A percentile compares a stretch with the other conserved stretches of the same genome.
Evolutionary conservation across 2,888 invertebrate genomes (phyloP).

Genomic region (Luffia ferchaultella): DNA sequence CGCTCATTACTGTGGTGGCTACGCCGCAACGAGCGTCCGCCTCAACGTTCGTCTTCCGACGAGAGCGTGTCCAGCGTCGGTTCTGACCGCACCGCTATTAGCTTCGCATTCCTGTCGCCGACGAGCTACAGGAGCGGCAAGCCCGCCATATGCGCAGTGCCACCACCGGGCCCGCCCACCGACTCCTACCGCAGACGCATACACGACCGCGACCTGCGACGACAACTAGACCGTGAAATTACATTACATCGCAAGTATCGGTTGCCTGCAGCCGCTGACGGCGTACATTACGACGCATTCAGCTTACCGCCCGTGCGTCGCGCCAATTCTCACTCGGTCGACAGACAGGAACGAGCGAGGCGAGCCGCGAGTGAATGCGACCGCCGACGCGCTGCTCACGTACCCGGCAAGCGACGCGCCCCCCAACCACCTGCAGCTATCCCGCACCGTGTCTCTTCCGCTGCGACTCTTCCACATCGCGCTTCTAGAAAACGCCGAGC

Average conservation of each 20-base stretch:
- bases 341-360: conserved; percentile 40
- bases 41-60: conserved; percentile 30
- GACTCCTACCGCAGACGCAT: conserved; percentile 70
- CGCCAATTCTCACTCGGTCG: conserved; percentile 16
- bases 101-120: conserved; percentile 74
- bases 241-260: conserved; percentile 74
- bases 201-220: conserved; percentile 64
- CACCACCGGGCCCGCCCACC: conserved; percentile 65
- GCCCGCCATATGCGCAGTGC: conserved; percentile 40
- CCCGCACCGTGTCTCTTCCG: conserved; percentile 32
- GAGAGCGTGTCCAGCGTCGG: conserved; percentile 72
- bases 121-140: conserved; percentile 49
- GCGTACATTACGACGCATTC: conserved; percentile 37
- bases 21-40: conserved; percentile 57
- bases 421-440: conserved; percentile 70
- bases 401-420: conserved; percentile 79
- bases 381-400: conserved; percentile 70
- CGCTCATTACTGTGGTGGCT: conserved; percentile 78
- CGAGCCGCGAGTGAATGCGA: conserved; percentile 71
- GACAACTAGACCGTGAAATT: conserved; percentile 67
- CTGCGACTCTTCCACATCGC: conserved; percentile 39
- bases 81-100: conserved; percentile 76
- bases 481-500: conserved; percentile 57
- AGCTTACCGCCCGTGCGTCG: conserved; percentile 36
- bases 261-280: conserved; percentile 33